phyloP scores from a whole-genome alignment of 2,113 vertebrate species.

The Chloropsis cyanopogon region DNA sequence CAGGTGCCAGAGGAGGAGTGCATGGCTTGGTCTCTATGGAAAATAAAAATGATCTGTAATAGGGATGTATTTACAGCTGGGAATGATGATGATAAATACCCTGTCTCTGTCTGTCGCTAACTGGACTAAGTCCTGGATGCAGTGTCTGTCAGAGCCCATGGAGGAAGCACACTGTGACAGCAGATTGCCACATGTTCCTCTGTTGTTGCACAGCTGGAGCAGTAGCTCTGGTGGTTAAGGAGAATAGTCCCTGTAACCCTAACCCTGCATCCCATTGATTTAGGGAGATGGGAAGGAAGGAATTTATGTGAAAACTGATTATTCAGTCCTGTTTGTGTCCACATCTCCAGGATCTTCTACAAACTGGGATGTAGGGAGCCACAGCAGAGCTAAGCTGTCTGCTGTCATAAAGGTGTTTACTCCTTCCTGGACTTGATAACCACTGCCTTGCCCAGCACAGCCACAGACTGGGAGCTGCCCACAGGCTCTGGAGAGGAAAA shows the following conservation, averaged over 20 bases:
- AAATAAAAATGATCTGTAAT: not conserved
- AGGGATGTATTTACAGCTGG: not conserved
- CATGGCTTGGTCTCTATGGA: not conserved
- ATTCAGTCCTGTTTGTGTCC: not conserved
- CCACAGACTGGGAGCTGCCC: not conserved
- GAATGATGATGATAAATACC: not conserved
- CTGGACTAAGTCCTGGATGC: not conserved
- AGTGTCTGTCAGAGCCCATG: not conserved
- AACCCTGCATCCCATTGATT: not conserved
- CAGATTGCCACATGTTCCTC: fast-evolving
- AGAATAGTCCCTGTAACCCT: not conserved
- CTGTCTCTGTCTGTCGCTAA: not conserved
- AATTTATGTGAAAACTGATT: not conserved
- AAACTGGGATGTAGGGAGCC: not conserved
- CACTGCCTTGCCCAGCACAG: not conserved
- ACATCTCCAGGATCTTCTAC: not conserved
- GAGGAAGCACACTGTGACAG: too few relatives aligned
- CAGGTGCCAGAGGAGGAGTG: not conserved
- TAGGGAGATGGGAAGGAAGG: not conserved
- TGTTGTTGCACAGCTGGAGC: not conserved
- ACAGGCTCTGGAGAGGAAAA: not conserved
- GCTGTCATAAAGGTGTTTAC: not conserved
- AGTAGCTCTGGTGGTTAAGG: not conserved
- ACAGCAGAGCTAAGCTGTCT: not conserved
- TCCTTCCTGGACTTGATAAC: not conserved